phyloP scores from a whole-genome alignment of 2,888 invertebrate genomes.

The Busseola fusca region DNA sequence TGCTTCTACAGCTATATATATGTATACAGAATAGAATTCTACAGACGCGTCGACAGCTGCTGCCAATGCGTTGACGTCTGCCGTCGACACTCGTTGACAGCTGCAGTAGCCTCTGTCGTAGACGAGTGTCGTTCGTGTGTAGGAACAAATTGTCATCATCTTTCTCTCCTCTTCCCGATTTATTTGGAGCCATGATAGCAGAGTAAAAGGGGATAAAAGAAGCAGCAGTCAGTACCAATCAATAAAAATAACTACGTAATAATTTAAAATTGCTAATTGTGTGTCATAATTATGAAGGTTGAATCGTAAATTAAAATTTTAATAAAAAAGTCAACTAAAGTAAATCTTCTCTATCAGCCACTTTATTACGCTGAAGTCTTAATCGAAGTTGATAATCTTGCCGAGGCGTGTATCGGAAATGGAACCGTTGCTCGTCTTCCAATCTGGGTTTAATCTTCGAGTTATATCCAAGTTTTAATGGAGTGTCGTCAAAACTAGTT shows the following conservation, averaged over 20 bases:
- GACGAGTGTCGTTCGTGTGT: too few relatives aligned
- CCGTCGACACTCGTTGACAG: too few relatives aligned
- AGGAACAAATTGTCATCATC: background rate
- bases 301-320: slow-evolving; percentile 16
- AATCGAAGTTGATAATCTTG: slow-evolving; percentile 32
- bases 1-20: too few relatives aligned
- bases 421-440: slow-evolving; percentile 30
- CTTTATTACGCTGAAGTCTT: slow-evolving; percentile 13
- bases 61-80: too few relatives aligned
- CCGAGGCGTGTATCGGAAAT: slow-evolving; percentile 30
- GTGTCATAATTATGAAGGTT: slow-evolving; percentile 12
- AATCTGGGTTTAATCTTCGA: slow-evolving; percentile 36
- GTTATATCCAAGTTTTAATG: slow-evolving; percentile 12
- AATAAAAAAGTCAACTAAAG: slow-evolving; percentile 24
- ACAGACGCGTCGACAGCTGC: too few relatives aligned
- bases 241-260: background rate
- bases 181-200: background rate
- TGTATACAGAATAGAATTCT: too few relatives aligned
- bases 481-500: background rate
- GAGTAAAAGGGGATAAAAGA: background rate
- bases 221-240: background rate
- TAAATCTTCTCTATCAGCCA: background rate
- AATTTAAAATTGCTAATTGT: background rate
- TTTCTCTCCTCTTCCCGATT: background rate
- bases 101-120: too few relatives aligned